A percentile compares a stretch with the other conserved stretches of the same genome.
phyloP scores from a whole-genome alignment of 2,113 vertebrate genomes.

The Chrysemys picta region DNA sequence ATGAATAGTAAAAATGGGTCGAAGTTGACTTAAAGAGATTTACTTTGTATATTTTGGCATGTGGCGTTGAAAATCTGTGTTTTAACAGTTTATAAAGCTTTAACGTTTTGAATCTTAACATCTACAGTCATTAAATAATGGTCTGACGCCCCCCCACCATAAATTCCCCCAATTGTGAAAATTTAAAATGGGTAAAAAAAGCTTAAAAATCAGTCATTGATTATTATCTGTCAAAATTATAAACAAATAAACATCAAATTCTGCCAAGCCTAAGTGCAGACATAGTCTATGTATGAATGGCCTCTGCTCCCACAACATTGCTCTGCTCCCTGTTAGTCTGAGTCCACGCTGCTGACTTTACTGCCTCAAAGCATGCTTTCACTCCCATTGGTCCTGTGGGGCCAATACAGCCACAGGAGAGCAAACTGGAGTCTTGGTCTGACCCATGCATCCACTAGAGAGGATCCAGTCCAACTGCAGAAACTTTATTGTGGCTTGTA shows the following conservation, averaged over 20 bases:
- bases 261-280: background rate
- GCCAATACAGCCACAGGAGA: background rate
- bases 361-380: background rate
- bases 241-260: background rate
- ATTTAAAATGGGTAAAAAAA: background rate
- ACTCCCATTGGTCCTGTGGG: background rate
- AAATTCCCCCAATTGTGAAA: background rate
- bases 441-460: background rate
- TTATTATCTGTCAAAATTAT: background rate
- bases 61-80: background rate
- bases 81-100: background rate
- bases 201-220: background rate
- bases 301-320: background rate
- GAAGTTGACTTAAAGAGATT: background rate
- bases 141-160: background rate
- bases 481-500: rapidly evolving
- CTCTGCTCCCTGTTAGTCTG: background rate
- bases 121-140: background rate
- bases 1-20: background rate
- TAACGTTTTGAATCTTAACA: background rate
- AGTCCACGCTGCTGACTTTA: background rate
- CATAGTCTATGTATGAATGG: background rate
- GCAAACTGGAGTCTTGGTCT: background rate
- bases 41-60: background rate
- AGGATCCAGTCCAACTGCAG: background rate